Base-by-base conservation (phyloP, 2,888 invertebrate genomes). In the Scaptomyza tumidula region DNA sequence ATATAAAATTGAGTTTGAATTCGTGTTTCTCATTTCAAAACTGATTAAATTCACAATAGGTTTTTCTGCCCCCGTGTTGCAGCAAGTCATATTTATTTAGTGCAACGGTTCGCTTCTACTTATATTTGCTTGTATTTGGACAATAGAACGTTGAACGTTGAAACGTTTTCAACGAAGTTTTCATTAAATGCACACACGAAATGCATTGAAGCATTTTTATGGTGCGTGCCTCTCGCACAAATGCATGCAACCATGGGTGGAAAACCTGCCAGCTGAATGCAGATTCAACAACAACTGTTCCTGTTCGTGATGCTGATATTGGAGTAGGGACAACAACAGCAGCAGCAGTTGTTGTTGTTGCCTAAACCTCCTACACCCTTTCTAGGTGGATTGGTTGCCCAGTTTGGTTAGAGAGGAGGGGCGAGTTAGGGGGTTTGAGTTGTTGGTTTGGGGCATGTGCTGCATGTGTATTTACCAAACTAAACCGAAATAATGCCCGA, bases 401-500 rank as follows among this genome's bases (percentile, higher is more conserved):
- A 19, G 19, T 19, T 19, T 19, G 19, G 19, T 1, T 19, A 19
- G 24, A 5, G 24, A 5, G 24, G 4, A 24, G 24, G 5, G 24
- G 24, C 24, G 3, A 4, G 24, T 3, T 5, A 24, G 24, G 24
- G 24, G 4, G 24, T 2, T 2, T 24, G 24, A 24, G 29, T 35
- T 39, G 14, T 1, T 16, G 14, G 37, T 19, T n/a, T 13, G 67
- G 49, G 74, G 58, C 66, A 59, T 71, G 68, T 56, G 67, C 64
- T 77, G 80, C 80, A 82, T 80, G 86, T 87, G 86, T 84, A 84
- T 84, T 84, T 84, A 84, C 84, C 84, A 87, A 84, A 84, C 84
- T 84, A 84, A 84, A 87, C 87, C 86, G 86, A 84, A 87, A 84
- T 84, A 84, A 84, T 87, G 87, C 84, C 86, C 65, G 66, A 79